phyloP scores from a whole-genome alignment of 2,888 invertebrate species.

The Chironomus tentans region DNA sequence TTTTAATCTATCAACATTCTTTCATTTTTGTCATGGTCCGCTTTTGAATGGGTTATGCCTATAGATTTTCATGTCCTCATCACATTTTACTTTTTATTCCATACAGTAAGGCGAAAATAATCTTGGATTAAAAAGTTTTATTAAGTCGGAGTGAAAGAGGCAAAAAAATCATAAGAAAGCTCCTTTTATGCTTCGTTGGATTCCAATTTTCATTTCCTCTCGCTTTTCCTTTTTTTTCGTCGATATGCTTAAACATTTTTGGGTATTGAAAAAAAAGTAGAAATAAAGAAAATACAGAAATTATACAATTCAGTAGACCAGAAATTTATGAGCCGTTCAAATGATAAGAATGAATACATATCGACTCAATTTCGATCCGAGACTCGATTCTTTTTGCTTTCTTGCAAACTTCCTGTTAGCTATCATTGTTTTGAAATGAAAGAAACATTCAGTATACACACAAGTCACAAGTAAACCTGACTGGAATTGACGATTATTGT shows the following conservation, averaged over 20 bases:
- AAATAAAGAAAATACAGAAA: neutral
- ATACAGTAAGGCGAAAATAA: neutral
- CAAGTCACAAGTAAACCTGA: neutral
- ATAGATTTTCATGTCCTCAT: neutral
- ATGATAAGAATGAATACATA: neutral
- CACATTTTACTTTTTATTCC: neutral
- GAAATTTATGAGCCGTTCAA: slow-evolving; percentile 21
- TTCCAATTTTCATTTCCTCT: neutral
- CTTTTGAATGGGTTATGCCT: too few species aligned
- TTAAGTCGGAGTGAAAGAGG: neutral
- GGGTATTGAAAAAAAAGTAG: neutral
- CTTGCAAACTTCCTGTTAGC: too few species aligned
- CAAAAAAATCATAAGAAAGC: neutral
- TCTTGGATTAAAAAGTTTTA: neutral
- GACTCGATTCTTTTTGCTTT: neutral
- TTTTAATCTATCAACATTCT: slow-evolving; percentile 4
- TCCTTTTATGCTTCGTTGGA: neutral
- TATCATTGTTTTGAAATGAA: too few species aligned
- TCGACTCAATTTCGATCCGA: neutral
- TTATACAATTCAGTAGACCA: slow-evolving; percentile 6
- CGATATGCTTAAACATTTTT: neutral
- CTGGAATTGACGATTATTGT: neutral
- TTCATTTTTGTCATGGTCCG: neutral
- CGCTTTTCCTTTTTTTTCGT: neutral
- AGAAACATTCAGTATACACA: too few species aligned